Conservation (phyloP, 2,113 vertebrate species). For the Parus major region DNA sequence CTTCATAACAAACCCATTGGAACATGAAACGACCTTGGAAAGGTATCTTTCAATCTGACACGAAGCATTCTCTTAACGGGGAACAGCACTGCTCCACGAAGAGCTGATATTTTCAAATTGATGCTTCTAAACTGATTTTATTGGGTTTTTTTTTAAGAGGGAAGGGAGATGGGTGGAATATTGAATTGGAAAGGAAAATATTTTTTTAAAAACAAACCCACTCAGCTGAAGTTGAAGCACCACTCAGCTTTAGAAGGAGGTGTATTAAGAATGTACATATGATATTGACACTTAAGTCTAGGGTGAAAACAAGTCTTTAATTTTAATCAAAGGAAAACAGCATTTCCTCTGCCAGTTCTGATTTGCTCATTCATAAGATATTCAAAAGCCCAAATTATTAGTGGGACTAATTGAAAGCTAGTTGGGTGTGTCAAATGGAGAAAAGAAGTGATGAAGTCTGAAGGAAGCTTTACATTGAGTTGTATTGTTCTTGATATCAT, state of each 20-base stretch:
- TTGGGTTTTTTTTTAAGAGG: not conserved
- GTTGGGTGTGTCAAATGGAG: not conserved
- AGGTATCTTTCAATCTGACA: conserved; percentile 34
- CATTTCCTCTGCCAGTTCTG: conserved; percentile 12
- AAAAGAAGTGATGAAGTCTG: not conserved
- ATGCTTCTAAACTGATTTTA: not conserved
- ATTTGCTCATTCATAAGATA: conserved; percentile 37
- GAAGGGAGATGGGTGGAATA: conserved; percentile 4
- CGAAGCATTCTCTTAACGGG: not conserved
- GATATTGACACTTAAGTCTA: conserved; percentile 8
- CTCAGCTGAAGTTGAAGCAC: conserved; percentile 45
- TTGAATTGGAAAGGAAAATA: conserved; percentile 1
- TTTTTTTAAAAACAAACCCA: conserved; percentile 40
- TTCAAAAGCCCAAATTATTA: conserved; percentile 44
- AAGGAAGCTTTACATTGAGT: conserved; percentile 11
- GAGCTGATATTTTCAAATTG: not conserved
- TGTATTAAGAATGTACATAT: not conserved
- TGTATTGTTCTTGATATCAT: not conserved
- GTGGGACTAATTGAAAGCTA: not conserved
- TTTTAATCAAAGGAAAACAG: conserved; percentile 31
- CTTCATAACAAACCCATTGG: conserved; percentile 33
- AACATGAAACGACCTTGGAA: conserved; percentile 45
- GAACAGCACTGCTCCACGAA: not conserved
- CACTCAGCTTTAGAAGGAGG: conserved; percentile 37
- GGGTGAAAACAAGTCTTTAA: conserved; percentile 36